Evolutionary conservation across 2,888 invertebrate genomes (phyloP).

Genomic region (Craniophora ligustri): DNA sequence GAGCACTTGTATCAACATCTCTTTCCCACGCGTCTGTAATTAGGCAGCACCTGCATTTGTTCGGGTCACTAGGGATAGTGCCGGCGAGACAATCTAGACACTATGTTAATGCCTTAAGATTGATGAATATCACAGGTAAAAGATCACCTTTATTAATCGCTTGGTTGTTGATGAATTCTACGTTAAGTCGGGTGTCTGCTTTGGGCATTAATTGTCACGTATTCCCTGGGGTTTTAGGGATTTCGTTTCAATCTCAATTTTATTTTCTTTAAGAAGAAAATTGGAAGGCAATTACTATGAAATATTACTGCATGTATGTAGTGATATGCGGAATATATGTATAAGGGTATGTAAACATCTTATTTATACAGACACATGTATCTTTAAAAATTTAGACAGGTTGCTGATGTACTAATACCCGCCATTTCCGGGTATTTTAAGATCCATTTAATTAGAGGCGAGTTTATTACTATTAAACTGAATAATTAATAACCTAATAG

Average conservation of each 20-base stretch:
- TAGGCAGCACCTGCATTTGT: conserved; percentile 85
- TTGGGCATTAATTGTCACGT: conserved; percentile 43
- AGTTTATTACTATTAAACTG: no score
- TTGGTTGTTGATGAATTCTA: conserved; percentile 48
- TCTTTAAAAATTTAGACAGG: no score
- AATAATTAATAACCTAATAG: no score
- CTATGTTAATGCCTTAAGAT: conserved; percentile 80
- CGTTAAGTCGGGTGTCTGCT: conserved; percentile 38
- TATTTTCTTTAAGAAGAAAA: conserved; percentile 8
- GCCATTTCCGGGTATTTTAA: no score
- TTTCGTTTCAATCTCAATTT: conserved; percentile 49
- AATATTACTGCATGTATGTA: no score
- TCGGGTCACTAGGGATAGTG: conserved; percentile 78
- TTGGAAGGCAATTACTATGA: conserved; percentile 9
- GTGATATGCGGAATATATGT: no score
- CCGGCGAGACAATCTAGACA: conserved; percentile 79
- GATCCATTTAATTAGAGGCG: no score
- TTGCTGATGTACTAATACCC: no score
- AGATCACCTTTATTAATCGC: conserved; percentile 55
- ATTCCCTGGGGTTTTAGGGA: conserved; percentile 37
- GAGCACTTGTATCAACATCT: conserved; percentile 53
- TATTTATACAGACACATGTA: no score
- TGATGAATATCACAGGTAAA: conserved; percentile 70
- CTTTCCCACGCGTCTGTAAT: conserved; percentile 72
- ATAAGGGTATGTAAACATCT: no score